Conservation (phyloP, 2,797 vertebrate species). For the Enteromius radiatus region DNA sequence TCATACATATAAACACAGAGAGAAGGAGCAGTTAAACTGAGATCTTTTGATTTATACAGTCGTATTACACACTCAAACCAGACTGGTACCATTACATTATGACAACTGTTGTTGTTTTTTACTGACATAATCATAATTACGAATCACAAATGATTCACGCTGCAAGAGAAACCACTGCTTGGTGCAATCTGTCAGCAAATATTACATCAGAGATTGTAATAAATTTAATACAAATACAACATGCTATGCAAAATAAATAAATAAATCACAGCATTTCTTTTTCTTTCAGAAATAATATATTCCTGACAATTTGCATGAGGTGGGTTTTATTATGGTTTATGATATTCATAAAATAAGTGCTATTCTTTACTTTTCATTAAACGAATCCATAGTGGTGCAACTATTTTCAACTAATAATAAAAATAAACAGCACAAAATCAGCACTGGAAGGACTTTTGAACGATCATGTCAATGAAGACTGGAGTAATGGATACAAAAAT, state of each 20-base stretch:
- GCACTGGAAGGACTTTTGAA: neutral
- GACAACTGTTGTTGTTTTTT: neutral
- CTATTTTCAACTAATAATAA: neutral
- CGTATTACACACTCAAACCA: neutral
- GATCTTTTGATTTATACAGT: neutral
- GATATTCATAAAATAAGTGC: neutral
- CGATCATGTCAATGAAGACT: neutral
- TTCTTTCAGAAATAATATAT: neutral
- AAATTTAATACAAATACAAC: neutral
- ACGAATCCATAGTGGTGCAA: too few species aligned
- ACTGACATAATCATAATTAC: neutral
- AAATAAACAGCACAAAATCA: neutral
- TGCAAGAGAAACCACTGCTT: neutral
- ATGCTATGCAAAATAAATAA: neutral
- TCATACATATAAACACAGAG: neutral
- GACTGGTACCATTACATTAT: neutral
- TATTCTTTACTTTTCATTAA: too few species aligned
- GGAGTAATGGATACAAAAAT: neutral
- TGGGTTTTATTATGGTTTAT: neutral
- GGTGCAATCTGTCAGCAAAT: neutral
- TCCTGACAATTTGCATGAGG: neutral
- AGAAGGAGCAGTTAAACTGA: neutral
- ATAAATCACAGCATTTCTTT: neutral
- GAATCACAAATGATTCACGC: neutral
- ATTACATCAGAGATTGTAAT: neutral